Conservation (phyloP, 2,113 vertebrate species). For the Heterotis niloticus region DNA sequence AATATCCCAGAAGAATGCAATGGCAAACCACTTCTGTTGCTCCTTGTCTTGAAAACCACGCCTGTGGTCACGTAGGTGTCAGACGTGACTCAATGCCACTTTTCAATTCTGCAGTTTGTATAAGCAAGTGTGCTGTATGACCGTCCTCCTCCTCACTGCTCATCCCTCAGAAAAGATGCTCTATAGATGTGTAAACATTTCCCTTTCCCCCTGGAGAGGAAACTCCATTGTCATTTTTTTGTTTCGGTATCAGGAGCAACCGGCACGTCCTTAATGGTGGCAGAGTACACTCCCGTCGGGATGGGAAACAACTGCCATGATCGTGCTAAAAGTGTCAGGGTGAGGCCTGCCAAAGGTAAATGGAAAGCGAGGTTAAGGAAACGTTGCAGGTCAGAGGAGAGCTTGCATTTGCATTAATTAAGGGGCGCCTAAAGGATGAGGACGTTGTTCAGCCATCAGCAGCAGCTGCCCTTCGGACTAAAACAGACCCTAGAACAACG, state of each 20-base stretch:
- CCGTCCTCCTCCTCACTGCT: too few relatives aligned
- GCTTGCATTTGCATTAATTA: background rate
- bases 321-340: slow-evolving; percentile 6
- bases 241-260: slow-evolving; percentile 5
- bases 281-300: background rate
- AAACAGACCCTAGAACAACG: too few relatives aligned
- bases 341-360: slow-evolving; percentile 2
- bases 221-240: slow-evolving; percentile 7
- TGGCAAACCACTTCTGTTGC: too few relatives aligned
- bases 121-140: too few relatives aligned
- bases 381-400: background rate
- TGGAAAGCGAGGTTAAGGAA: background rate
- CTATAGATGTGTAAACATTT: background rate
- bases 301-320: background rate
- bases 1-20: too few relatives aligned
- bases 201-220: background rate
- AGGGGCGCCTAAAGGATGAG: background rate
- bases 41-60: too few relatives aligned
- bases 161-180: too few relatives aligned
- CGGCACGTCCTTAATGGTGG: slow-evolving; percentile 9
- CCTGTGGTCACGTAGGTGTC: too few relatives aligned
- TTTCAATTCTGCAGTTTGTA: too few relatives aligned
- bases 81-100: too few relatives aligned
- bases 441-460: too few relatives aligned
- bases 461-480: too few relatives aligned